Base-by-base conservation (phyloP, 2,888 invertebrate species). In the Deroplatys truncata region DNA sequence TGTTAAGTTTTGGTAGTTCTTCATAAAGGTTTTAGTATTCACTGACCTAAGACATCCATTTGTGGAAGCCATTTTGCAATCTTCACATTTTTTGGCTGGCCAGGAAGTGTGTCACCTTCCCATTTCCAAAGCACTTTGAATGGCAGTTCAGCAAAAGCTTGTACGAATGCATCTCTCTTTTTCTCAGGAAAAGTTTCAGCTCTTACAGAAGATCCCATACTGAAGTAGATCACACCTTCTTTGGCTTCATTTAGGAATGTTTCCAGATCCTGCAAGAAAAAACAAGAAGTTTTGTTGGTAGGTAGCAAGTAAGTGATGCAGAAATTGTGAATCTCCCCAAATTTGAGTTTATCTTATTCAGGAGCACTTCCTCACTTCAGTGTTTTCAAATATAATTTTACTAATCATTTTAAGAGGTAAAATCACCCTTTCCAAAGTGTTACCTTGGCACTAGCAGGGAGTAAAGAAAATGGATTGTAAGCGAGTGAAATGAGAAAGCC, bases 31-130 rank as follows among this genome's bases (percentile, higher is more conserved):
- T n/a, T 56, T 7, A 56, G 20, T 25, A 72, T n/a, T 85, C 9
- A 89, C 90, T 90, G 86, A n/a, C 93, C 93, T 31, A 93, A 90
- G 9, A 94, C 92, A 88, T 93, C 93, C 1, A 92, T 90, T 90
- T 94, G 94, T 9, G 94, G 93, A 84, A 93, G 92, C 93, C 93
- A 94, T 31, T 92, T 92, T 35, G 91, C 92, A 10, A 93, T 93
- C 7, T 92, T 91, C 0, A 94, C 92, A 91, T 93, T 93, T 92
- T 49, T 92, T 92, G 43, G 94, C 92, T 28, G 92, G 1, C 89
- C 88, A 0, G 92, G 92, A 8, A 92, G 88, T 28, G 91, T 84
- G 3, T 90, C 82, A 13, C 89, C 84, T 29, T 91, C 91, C 43
- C 91, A 87, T 28, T 91, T 91, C 91, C 91, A 91, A 13, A 91